A percentile compares a stretch with the other conserved stretches of the same genome.
These are phyloP conservation scores for Diachasmimorpha longicaudata DNA, from an alignment of 1,140 invertebrate species.

Conservation along the genomic window DNA sequence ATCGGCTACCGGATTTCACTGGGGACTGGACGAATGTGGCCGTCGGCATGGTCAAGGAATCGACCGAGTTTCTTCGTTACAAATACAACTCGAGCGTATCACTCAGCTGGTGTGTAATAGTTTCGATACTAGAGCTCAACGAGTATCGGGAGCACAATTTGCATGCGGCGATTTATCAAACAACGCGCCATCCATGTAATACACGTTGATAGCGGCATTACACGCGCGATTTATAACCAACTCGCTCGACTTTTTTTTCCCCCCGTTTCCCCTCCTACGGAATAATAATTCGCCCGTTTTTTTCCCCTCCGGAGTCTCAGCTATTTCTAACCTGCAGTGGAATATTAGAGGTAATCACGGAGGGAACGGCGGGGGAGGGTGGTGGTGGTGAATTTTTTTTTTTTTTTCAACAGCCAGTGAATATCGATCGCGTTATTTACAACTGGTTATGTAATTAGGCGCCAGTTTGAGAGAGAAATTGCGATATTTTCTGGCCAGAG, in stretches of 20 bases:
- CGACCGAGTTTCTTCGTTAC: slow-evolving; percentile 9
- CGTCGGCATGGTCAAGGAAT: neutral
- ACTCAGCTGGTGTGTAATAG: neutral
- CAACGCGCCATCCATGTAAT: slow-evolving; percentile 59
- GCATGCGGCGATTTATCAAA: slow-evolving; percentile 62
- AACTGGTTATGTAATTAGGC: slow-evolving; percentile 30
- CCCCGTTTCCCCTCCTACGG: slow-evolving; percentile 32
- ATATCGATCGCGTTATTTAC: slow-evolving; percentile 22
- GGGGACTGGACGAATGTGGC: too few relatives aligned
- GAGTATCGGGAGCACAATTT: slow-evolving; percentile 44
- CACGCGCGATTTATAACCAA: slow-evolving; percentile 55
- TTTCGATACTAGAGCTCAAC: neutral
- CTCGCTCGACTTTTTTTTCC: slow-evolving; percentile 32
- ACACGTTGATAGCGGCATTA: slow-evolving; percentile 62
- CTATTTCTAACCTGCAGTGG: neutral
- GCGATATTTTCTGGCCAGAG: slow-evolving; percentile 8
- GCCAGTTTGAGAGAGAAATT: neutral
- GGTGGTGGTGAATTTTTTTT: neutral
- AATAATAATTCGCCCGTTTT: slow-evolving; percentile 12
- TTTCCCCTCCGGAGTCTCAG: neutral
- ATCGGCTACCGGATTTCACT: neutral
- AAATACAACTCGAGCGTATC: neutral
- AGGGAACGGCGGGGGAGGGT: neutral
- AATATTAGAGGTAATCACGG: neutral
- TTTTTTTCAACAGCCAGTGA: slow-evolving; percentile 3